A percentile compares a stretch with the other conserved stretches of the same genome.
Conservation (phyloP, 2,113 vertebrate species). For the Pseudorasbora parva region DNA sequence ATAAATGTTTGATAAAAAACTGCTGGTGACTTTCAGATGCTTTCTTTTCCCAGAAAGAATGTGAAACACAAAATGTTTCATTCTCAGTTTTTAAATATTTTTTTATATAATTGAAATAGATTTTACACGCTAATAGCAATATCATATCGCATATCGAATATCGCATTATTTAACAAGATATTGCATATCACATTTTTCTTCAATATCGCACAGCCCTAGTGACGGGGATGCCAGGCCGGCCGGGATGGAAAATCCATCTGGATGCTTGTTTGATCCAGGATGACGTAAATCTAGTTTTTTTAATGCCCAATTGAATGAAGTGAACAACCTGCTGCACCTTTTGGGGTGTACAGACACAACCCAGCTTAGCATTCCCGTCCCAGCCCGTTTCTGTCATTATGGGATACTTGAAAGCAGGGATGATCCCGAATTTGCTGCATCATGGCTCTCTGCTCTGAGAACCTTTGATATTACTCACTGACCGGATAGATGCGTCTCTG, state of each 20-base stretch:
- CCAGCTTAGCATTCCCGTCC: neutral
- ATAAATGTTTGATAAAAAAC: too few relatives aligned
- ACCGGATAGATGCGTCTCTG: constrained; percentile 51
- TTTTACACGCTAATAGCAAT: too few relatives aligned
- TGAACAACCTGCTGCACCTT: neutral
- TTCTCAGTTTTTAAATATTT: too few relatives aligned
- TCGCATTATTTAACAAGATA: too few relatives aligned
- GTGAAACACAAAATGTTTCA: too few relatives aligned
- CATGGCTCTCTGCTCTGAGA: constrained; percentile 11
- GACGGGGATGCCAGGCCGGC: too few relatives aligned
- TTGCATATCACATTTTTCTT: too few relatives aligned
- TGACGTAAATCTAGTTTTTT: neutral
- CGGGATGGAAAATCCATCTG: constrained; percentile 58
- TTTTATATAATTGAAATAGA: too few relatives aligned
- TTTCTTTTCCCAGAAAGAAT: too few relatives aligned
- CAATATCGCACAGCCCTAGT: too few relatives aligned
- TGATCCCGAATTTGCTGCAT: constrained; percentile 9
- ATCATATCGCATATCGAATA: too few relatives aligned
- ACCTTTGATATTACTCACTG: constrained; percentile 50
- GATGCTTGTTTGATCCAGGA: neutral
- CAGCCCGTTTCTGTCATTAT: constrained; percentile 30
- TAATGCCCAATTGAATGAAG: neutral
- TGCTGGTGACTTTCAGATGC: too few relatives aligned
- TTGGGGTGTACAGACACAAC: constrained; percentile 11
- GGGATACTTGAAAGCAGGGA: neutral